Base-by-base conservation (phyloP, 1,140 invertebrate genomes). In the Lepidotrigona ventralis region DNA sequence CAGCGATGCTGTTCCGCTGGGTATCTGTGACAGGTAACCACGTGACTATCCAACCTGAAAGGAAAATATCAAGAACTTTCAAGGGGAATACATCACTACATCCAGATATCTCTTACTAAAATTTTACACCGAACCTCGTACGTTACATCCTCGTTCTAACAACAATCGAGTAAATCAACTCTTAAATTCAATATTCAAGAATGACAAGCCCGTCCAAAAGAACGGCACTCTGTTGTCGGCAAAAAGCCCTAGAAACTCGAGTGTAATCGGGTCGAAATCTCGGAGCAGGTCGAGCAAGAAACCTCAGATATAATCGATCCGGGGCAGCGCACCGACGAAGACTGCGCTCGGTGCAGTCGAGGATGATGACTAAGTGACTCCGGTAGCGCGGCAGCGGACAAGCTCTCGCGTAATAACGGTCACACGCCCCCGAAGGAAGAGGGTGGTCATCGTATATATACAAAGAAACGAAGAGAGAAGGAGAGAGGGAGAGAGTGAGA, bases 21-120 rank as follows among this genome's bases (percentile, higher is more conserved):
- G 90, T 97, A 98, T 39, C 96, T 95, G 93, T 98, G 98, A 53
- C 95, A 95, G 64, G 94, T 95, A 23, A 98, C 95, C 89, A 98
- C 92, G 90, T 98, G 98, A 83, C 96, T 96, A 91, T 98, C 97
- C 91, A 98, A 95, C 90, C 98, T 98, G 95, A 33, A 96, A 96
- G 74, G 53, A 81, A 23, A 70, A 53, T 19, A 46, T 58, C 11
- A 60, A 39, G 8, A 26, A 56, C 54, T 14, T 12, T 1, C 26
- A 15, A 39, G 51, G 70, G 26, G 70, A 56, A 33, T 9, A n/a
- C 14, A 2, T 26, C 39, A 1, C 39, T 51, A 9, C 26, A 46
- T 51, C 4, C 21, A 21, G n/a, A 51, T 4, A 19, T 11, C 17
- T 19, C 2, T 21, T 17, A n/a, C 11, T 15, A 12, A 53, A 29